A percentile compares a stretch with the other conserved stretches of the same genome.
These are phyloP conservation scores for Saccostrea echinata DNA, from an alignment of 1,140 invertebrate genomes.

Conservation along the genomic window DNA sequence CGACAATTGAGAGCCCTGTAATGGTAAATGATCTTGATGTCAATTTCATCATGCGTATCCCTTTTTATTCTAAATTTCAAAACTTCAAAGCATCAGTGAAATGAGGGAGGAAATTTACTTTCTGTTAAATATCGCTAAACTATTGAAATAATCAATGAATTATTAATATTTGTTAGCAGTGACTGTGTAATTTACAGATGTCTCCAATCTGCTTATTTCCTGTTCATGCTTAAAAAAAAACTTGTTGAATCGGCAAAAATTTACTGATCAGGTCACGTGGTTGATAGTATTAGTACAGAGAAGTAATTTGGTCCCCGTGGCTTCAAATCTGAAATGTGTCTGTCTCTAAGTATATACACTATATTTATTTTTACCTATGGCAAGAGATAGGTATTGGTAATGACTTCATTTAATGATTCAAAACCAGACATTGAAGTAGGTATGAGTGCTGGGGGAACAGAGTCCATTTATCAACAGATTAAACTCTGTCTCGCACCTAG, in stretches of 20 bases:
- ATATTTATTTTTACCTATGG: neutral
- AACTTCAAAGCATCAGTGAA: too few relatives aligned
- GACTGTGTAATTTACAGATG: too few relatives aligned
- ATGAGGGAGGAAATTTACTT: too few relatives aligned
- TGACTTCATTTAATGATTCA: neutral
- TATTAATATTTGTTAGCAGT: too few relatives aligned
- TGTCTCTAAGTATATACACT: neutral
- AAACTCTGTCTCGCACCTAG: conserved; percentile 35
- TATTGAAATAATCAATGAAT: too few relatives aligned
- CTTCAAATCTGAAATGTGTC: neutral
- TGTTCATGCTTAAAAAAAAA: neutral
- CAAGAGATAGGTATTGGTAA: neutral
- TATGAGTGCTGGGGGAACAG: neutral
- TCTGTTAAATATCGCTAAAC: too few relatives aligned
- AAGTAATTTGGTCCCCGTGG: neutral
- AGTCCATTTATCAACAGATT: neutral
- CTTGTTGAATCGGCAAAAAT: neutral
- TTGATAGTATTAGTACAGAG: neutral
- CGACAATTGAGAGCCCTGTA: too few relatives aligned
- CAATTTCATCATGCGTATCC: too few relatives aligned
- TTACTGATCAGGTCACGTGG: neutral
- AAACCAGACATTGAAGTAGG: neutral
- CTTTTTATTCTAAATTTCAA: too few relatives aligned
- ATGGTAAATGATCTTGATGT: too few relatives aligned
- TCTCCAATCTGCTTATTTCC: neutral